Evolutionary conservation across 2,888 invertebrate genomes (phyloP).

Genomic region (Dimorphilus gyrociliatus): DNA sequence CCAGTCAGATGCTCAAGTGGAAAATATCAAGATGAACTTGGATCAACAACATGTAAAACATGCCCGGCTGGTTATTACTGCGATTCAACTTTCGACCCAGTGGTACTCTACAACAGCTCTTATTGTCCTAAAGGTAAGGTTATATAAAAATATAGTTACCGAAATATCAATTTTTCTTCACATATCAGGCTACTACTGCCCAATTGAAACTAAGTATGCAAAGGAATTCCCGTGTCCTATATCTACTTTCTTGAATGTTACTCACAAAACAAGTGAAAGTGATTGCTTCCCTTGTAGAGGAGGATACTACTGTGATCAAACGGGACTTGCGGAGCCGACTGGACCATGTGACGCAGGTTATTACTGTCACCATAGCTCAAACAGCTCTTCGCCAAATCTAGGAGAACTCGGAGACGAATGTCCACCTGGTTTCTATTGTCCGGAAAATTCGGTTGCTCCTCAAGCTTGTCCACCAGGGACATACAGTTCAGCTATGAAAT

Average conservation of each 20-base stretch:
- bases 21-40: constrained; percentile 19
- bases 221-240: constrained; percentile 22
- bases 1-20: constrained; percentile 19
- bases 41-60: constrained; percentile 19
- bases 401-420: constrained; percentile 21
- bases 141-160: background rate
- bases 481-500: constrained; percentile 7
- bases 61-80: constrained; percentile 29
- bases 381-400: constrained; percentile 16
- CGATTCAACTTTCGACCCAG: constrained; percentile 22
- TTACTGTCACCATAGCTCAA: constrained; percentile 20
- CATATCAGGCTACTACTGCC: constrained; percentile 22
- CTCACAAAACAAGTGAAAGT: constrained; percentile 13
- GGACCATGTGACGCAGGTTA: constrained; percentile 19
- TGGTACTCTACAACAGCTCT: constrained; percentile 22
- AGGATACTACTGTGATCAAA: constrained; percentile 13
- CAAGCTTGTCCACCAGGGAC: constrained; percentile 17
- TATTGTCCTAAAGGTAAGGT: constrained; percentile 16
- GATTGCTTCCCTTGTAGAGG: constrained; percentile 25
- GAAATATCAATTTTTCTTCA: background rate
- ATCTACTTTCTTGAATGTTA: constrained; percentile 25
- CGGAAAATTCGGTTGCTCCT: constrained; percentile 16
- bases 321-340: constrained; percentile 9
- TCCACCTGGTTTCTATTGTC: constrained; percentile 27
- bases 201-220: constrained; percentile 19